Conservation (phyloP, 2,113 vertebrate genomes). For the Hemiscyllium ocellatum region DNA sequence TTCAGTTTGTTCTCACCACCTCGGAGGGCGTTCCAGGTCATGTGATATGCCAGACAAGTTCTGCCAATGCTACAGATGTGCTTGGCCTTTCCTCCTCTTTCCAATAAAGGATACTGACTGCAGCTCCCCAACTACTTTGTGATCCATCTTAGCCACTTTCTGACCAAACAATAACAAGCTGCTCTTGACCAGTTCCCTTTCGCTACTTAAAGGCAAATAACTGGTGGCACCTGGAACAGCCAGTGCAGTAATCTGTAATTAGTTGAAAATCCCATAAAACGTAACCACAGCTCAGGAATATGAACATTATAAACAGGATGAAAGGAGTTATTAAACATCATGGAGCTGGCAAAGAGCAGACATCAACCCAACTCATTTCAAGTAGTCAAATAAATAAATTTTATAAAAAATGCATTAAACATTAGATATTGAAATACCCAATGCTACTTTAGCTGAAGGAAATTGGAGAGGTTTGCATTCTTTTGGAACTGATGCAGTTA, state of each 20-base stretch:
- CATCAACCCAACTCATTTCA: not conserved
- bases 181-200: not conserved
- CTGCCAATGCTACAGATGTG: not conserved
- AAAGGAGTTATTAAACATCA: not conserved
- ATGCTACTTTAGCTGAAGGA: not conserved
- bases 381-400: not conserved
- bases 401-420: not conserved
- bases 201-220: not conserved
- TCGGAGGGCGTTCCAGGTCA: not conserved
- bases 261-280: not conserved
- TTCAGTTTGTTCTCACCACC: not conserved
- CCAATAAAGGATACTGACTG: not conserved
- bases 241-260: not conserved
- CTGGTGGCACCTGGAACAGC: not conserved
- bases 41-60: not conserved
- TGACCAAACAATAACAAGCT: not conserved
- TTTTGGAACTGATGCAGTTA: not conserved
- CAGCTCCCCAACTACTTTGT: not conserved
- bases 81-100: not conserved
- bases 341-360: not conserved
- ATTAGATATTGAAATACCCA: not conserved
- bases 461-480: not conserved
- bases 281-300: not conserved
- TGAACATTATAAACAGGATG: not conserved
- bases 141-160: not conserved